Evolutionary conservation across 2,113 vertebrate species (phyloP).

Genomic region (Myiagra hebetior): DNA sequence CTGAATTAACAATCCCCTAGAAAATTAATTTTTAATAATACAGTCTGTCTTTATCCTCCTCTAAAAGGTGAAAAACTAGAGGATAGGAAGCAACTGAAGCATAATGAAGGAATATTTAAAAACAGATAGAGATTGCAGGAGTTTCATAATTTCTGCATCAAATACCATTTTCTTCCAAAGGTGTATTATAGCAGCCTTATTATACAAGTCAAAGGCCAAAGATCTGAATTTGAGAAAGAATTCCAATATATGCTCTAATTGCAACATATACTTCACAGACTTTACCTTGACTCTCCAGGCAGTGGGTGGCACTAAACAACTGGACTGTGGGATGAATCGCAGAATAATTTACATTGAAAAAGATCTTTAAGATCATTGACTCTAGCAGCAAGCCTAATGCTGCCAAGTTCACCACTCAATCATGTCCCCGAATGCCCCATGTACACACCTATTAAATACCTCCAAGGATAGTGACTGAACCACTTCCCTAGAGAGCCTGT

Average conservation of each 20-base stretch:
- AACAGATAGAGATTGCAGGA: background rate
- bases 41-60: background rate
- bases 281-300: background rate
- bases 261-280: background rate
- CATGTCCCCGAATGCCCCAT: fast-evolving
- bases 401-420: background rate
- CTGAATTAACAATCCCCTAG: background rate
- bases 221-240: background rate
- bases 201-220: background rate
- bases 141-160: background rate
- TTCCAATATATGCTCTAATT: background rate
- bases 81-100: background rate
- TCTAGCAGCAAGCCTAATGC: background rate
- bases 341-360: background rate
- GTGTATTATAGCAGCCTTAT: background rate
- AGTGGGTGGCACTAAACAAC: background rate
- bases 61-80: background rate
- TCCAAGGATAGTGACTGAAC: background rate
- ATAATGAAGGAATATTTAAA: background rate
- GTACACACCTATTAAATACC: background rate
- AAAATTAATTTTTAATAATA: background rate
- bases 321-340: background rate
- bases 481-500: background rate
- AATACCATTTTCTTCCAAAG: background rate
- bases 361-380: background rate